Conservation (phyloP, 1,140 invertebrate genomes). For the Neodiprion fabricii region DNA sequence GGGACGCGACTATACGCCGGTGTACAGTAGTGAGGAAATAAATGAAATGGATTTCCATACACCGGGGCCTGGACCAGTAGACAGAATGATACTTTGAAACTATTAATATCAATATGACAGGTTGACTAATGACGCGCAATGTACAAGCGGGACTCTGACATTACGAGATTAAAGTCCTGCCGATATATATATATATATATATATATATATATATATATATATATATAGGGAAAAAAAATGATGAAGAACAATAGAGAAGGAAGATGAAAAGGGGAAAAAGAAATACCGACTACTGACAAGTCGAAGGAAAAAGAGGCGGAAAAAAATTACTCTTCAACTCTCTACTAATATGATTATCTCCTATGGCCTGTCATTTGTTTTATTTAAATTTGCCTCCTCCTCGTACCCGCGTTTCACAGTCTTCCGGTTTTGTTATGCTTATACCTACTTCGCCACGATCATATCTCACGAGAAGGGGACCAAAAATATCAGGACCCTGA, state of each 20-base stretch:
- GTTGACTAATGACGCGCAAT: conserved; percentile 59
- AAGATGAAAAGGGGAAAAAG: conserved; percentile 34
- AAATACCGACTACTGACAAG: conserved; percentile 49
- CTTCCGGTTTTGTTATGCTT: no score
- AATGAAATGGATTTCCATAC: conserved; percentile 60
- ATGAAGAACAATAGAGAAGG: not conserved
- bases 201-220: not conserved
- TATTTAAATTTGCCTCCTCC: not conserved
- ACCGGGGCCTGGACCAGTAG: conserved; percentile 35
- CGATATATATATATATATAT: conserved; percentile 23
- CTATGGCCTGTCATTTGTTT: conserved; percentile 2
- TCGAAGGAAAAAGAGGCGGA: conserved; percentile 26
- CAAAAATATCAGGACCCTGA: no score
- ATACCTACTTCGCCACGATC: no score
- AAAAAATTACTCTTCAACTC: not conserved
- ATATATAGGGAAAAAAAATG: not conserved
- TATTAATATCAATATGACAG: conserved; percentile 61
- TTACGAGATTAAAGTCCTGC: conserved; percentile 59
- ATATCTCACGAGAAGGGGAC: no score
- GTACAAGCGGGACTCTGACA: conserved; percentile 55
- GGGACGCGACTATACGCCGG: not conserved
- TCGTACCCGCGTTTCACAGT: no score
- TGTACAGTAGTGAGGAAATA: conserved; percentile 36
- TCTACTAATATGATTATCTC: conserved; percentile 3
- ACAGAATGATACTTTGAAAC: conserved; percentile 54